A percentile compares a stretch with the other conserved stretches of the same genome.
Conservation (phyloP, 2,888 invertebrate species). For the Apoda limacodes region DNA sequence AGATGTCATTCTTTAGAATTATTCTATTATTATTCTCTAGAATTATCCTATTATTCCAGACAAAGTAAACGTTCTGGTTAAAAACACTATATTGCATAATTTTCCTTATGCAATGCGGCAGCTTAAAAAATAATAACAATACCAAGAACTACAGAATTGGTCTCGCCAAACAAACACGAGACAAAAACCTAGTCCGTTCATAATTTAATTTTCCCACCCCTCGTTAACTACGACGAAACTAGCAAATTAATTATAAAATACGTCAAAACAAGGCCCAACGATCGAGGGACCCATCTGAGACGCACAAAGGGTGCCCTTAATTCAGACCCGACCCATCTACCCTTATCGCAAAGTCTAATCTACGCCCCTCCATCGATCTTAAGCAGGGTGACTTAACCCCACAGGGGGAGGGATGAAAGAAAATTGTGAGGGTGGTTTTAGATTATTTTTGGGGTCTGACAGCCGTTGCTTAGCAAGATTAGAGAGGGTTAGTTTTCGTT, state of each 20-base stretch:
- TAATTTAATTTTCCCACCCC: constrained; percentile 45
- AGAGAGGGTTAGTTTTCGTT: constrained; percentile 57
- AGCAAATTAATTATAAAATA: constrained; percentile 68
- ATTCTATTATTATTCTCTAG: too few relatives aligned
- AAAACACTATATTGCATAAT: too few relatives aligned
- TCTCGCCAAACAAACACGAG: too few relatives aligned
- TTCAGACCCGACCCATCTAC: constrained; percentile 47
- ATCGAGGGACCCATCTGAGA: constrained; percentile 58
- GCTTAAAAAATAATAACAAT: too few relatives aligned
- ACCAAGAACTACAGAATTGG: too few relatives aligned
- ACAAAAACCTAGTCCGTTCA: too few relatives aligned
- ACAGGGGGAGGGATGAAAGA: constrained; percentile 54
- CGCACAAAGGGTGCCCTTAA: constrained; percentile 57
- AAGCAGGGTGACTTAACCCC: constrained; percentile 66
- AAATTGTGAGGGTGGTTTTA: constrained; percentile 49
- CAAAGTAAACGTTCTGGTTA: too few relatives aligned
- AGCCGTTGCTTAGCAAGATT: constrained; percentile 35
- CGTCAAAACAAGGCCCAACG: constrained; percentile 63
- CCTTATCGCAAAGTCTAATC: constrained; percentile 64
- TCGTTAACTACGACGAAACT: constrained; percentile 58
- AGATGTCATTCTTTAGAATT: too few relatives aligned
- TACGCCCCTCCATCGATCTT: constrained; percentile 65
- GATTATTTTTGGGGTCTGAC: constrained; percentile 33
- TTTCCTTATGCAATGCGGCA: too few relatives aligned
- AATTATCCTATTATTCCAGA: too few relatives aligned